phyloP scores from a whole-genome alignment of 2,113 vertebrate genomes.

The Scatophagus argus region DNA sequence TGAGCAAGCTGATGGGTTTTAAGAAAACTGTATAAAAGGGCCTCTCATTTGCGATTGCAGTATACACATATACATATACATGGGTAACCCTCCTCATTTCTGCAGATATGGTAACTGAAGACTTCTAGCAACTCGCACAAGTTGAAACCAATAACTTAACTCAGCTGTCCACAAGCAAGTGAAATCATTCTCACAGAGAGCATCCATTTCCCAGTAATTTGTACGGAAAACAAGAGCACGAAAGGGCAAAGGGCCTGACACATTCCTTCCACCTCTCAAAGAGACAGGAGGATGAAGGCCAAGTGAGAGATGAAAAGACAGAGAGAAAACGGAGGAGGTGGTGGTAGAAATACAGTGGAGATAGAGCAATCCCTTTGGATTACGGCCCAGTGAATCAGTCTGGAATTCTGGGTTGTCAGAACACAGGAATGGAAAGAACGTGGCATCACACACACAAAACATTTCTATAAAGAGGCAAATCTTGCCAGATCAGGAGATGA shows the following conservation, averaged over 20 bases:
- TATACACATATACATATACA: too few relatives aligned
- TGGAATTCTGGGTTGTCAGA: conserved; percentile 57
- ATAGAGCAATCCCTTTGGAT: conserved; percentile 60
- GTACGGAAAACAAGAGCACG: background rate
- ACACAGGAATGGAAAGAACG: conserved; percentile 68
- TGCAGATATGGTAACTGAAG: background rate
- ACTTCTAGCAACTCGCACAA: background rate
- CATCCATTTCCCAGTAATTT: conserved; percentile 19
- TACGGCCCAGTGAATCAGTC: conserved; percentile 33
- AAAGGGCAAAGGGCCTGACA: conserved; percentile 53
- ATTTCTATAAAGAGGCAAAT: conserved; percentile 22
- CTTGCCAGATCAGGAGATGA: background rate
- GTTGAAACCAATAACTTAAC: background rate
- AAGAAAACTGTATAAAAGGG: too few relatives aligned
- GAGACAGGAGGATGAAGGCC: conserved; percentile 28
- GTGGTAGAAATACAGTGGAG: conserved; percentile 66
- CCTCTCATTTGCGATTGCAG: too few relatives aligned
- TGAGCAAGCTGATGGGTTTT: too few relatives aligned
- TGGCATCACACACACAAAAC: too few relatives aligned
- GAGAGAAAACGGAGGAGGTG: conserved; percentile 45
- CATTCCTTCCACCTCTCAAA: conserved; percentile 68
- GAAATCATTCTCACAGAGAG: conserved; percentile 6
- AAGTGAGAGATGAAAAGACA: conserved; percentile 36
- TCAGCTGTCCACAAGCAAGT: background rate
- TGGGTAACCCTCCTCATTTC: background rate